Base-by-base conservation (phyloP, 2,888 invertebrate species). In the Blastobasis adustella region DNA sequence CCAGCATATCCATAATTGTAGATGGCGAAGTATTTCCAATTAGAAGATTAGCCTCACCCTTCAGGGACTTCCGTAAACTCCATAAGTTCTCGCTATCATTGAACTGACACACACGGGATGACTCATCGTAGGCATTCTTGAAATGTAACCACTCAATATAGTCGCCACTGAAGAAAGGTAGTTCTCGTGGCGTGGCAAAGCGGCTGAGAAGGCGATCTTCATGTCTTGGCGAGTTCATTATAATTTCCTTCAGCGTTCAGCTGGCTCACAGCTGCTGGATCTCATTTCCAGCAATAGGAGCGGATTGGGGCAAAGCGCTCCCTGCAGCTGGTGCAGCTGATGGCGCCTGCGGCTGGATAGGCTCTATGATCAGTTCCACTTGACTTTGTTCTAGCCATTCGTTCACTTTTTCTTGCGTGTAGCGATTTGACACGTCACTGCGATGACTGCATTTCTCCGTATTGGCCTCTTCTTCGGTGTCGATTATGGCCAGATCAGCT, bases 41-140 rank as follows among this genome's bases (percentile, higher is more conserved):
- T 4, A 49, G 52, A n/a, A 62, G 47, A 10, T 47, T 58, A 10
- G 62, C 62, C 6, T 57, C 55, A 8, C 60, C 62, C 45, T 52
- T 49, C 9, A 62, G 50, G 0, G 58, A 56, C 37, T 46, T 39
- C 1, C 59, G 56, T 36, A 62, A 37, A 40, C 60, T 48, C 51
- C 51, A 53, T 8, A 60, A 43, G 47, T 60, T 62, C 43, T 60
- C 60, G 1, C 45, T 45, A 6, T 56, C 53, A n/a, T 23, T 51
- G 23, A 54, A 59, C 10, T 55, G 10, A 39, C 57, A 56, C 6
- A 52, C 10, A n/a, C 7, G 7, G 5, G 54, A 50, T 1, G 59
- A 48, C 37, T 59, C 59, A 0, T 54, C 42, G 7, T 54, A 55
- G 0, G 55, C 51, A 37, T 38, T 49, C 41, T 54, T 53, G 10